phyloP scores from a whole-genome alignment of 2,888 invertebrate genomes.

The Lycaena phlaeas region DNA sequence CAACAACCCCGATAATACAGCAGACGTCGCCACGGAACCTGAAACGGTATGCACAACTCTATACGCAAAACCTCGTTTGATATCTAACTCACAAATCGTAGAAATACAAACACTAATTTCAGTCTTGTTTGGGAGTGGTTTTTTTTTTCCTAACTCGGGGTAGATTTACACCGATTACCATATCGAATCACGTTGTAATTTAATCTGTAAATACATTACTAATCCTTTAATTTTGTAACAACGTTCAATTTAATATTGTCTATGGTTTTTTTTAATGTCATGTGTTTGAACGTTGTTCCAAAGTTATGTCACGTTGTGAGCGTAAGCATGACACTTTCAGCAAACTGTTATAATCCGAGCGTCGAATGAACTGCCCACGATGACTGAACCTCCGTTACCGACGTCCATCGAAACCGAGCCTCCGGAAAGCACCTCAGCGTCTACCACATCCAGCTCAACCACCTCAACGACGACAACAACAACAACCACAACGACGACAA shows the following conservation, averaged over 20 bases:
- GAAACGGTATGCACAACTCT: constrained; percentile 43
- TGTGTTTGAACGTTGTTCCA: constrained; percentile 42
- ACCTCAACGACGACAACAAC: constrained; percentile 26
- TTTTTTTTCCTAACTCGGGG: constrained; percentile 42
- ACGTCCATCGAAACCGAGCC: constrained; percentile 30
- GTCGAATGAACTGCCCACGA: constrained; percentile 53
- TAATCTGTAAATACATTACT: constrained; percentile 43
- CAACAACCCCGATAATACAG: constrained; percentile 35
- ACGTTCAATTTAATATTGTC: background rate
- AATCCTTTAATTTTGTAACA: constrained; percentile 38
- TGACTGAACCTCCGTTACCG: constrained; percentile 36
- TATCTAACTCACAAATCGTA: constrained; percentile 19
- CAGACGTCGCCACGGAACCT: constrained; percentile 46
- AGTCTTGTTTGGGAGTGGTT: constrained; percentile 36
- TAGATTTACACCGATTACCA: constrained; percentile 33
- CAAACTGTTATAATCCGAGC: constrained; percentile 66
- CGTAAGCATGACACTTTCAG: constrained; percentile 71
- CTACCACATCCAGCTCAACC: constrained; percentile 21
- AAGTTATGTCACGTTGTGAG: constrained; percentile 55
- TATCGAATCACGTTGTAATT: constrained; percentile 35
- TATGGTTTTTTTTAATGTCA: background rate
- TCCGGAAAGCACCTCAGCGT: constrained; percentile 21
- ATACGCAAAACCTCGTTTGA: constrained; percentile 13
- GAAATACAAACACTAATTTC: constrained; percentile 27
- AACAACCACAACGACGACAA: constrained; percentile 26